phyloP scores from a whole-genome alignment of 2,113 vertebrate genomes.

The Laterallus jamaicensis region DNA sequence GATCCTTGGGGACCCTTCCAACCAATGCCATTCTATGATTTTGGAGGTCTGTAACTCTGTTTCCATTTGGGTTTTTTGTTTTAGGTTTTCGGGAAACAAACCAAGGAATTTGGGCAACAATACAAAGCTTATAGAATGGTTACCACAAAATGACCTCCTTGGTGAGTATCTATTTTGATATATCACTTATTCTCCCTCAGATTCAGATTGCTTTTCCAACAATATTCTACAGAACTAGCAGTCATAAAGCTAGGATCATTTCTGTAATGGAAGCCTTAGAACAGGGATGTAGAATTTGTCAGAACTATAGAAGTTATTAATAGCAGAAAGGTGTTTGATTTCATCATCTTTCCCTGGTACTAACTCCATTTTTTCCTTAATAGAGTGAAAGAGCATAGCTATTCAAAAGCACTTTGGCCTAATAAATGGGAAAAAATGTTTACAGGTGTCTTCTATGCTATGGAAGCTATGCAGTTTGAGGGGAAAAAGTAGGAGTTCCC shows the following conservation, averaged over 20 bases:
- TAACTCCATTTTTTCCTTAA: background rate
- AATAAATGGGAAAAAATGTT: background rate
- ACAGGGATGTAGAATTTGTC: background rate
- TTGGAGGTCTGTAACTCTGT: background rate
- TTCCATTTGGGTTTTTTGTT: constrained; percentile 5
- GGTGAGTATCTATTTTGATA: constrained; percentile 77
- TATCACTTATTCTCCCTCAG: background rate
- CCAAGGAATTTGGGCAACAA: constrained; percentile 95
- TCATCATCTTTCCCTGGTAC: background rate
- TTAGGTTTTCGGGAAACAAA: constrained; percentile 92
- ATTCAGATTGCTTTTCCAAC: background rate
- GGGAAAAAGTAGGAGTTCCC: background rate
- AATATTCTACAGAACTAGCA: background rate
- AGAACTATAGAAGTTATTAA: background rate
- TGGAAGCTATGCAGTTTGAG: background rate
- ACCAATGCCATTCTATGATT: background rate
- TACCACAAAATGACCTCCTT: constrained; percentile 96
- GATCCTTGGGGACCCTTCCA: too few species aligned
- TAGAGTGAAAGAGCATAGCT: background rate
- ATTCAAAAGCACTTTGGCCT: background rate
- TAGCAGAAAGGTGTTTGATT: background rate
- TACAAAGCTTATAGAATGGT: constrained; percentile 96
- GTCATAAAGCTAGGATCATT: background rate
- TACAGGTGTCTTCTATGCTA: too few species aligned
- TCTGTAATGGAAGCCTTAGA: background rate